Conservation (phyloP, 1,140 invertebrate genomes). For the Polypedilum vanderplanki region DNA sequence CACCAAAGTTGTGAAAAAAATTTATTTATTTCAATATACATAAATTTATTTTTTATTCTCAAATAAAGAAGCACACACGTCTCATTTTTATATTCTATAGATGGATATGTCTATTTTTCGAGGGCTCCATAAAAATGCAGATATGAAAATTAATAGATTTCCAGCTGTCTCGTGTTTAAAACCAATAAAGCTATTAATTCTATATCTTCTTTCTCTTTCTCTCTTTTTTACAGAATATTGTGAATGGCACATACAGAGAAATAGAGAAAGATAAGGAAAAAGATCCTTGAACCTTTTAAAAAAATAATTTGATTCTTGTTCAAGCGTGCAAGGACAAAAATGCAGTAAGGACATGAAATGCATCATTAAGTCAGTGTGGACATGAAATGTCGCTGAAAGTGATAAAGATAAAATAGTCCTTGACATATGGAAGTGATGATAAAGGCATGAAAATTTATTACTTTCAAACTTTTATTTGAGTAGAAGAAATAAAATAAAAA, state of each 20-base stretch:
- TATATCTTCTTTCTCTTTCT: neutral
- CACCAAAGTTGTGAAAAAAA: constrained; percentile 8
- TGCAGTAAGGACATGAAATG: neutral
- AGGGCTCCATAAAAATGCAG: constrained; percentile 22
- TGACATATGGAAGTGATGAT: constrained; percentile 5
- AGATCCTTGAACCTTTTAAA: constrained; percentile 8
- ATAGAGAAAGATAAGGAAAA: neutral
- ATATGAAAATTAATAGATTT: constrained; percentile 28
- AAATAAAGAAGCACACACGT: neutral
- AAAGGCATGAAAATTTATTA: neutral
- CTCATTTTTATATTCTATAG: neutral
- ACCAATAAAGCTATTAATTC: constrained; percentile 26
- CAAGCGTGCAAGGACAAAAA: neutral
- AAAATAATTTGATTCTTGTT: neutral
- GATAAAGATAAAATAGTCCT: constrained; percentile 1
- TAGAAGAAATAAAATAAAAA: constrained; percentile 1
- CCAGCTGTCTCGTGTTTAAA: constrained; percentile 22
- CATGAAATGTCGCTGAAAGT: neutral
- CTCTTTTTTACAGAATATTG: neutral
- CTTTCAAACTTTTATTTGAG: too few species aligned
- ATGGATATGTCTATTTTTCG: neutral
- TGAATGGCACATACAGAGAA: neutral
- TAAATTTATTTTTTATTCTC: neutral
- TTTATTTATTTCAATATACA: neutral
- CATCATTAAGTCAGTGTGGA: constrained; percentile 7